Percentiles rank a stretch among this genome's conserved stretches.
Evolutionary conservation across 1,140 invertebrate genomes (phyloP).

Genomic region (Conus ventricosus): DNA sequence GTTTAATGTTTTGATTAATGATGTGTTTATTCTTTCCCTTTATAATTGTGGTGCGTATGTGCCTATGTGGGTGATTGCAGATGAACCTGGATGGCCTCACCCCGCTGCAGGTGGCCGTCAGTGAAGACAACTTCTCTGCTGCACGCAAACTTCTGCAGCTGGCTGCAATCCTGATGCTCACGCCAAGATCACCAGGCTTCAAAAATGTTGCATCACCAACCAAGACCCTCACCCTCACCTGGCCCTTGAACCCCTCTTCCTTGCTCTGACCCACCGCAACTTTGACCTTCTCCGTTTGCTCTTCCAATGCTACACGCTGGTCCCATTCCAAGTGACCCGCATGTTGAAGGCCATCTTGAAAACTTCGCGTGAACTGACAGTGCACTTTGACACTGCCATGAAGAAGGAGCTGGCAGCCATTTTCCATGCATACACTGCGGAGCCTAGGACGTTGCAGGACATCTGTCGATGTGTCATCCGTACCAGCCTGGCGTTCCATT

Average conservation of each 20-base stretch:
- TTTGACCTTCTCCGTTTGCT: constrained; percentile 64
- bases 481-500: constrained; percentile 49
- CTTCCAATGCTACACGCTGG: constrained; percentile 59
- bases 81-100: constrained; percentile 65
- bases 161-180: constrained; percentile 67
- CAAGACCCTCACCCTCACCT: constrained; percentile 71
- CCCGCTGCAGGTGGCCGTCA: constrained; percentile 64
- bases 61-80: constrained; percentile 54
- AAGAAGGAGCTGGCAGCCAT: constrained; percentile 59
- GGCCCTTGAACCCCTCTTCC: constrained; percentile 69
- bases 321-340: constrained; percentile 52
- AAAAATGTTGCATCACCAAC: constrained; percentile 64
- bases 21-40: background rate
- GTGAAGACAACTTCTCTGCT: constrained; percentile 59
- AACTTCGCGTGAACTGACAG: constrained; percentile 51
- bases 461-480: constrained; percentile 60
- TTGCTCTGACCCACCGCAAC: constrained; percentile 68
- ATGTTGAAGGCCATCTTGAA: constrained; percentile 58
- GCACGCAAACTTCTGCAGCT: constrained; percentile 62
- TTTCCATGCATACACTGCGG: constrained; percentile 49
- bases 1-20: too few species aligned
- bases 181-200: constrained; percentile 51
- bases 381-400: constrained; percentile 52
- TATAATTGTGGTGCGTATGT: background rate
- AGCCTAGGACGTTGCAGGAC: constrained; percentile 58